Base-by-base conservation (phyloP, 2,888 invertebrate genomes). In the Megalurothrips usitatus region DNA sequence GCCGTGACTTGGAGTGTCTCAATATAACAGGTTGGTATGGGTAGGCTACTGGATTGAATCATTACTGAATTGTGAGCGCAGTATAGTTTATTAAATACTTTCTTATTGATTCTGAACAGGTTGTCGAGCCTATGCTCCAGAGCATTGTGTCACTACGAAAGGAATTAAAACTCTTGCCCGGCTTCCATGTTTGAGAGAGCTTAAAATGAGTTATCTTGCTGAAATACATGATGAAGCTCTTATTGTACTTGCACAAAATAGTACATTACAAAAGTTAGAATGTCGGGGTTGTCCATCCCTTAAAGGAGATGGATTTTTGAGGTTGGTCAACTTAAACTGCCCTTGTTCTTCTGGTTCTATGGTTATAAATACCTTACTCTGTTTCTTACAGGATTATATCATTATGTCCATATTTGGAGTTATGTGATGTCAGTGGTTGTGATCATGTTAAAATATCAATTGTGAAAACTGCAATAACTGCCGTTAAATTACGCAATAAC, bases 381-480 rank as follows among this genome's bases (percentile, higher is more conserved):
- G 34, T 43, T 43, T 43, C 34, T 58, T 58, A 0, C 12, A 75
- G 68, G 12, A 75, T 75, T 75, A 75, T 75, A 26, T 75, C 68
- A 1, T 12, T 75, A 26, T 75, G 68, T 23, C 68, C 68, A 75
- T 23, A 75, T 12, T 75, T 75, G 68, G 68, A 75, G 23, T 12
- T 75, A 26, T 75, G 68, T 75, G 68, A 75, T 75, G 68, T 75
- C 10, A 75, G 68, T 26, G 68, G 68, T 75, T 75, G 68, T 75
- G 68, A 75, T 75, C 68, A 75, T 75, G 68, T 75, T 12, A 75
- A 75, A 26, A 75, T 75, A 23, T 75, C 68, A 75, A 75, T 75
- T 26, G 68, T 75, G 9, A 75, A 75, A 26, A 75, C 68, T 1
- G 68, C 68, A 75, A 75, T 75, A 75, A 75, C 68, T 26, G 68